phyloP scores from a whole-genome alignment of 2,113 vertebrate species.

The Ammodytes dubius region DNA sequence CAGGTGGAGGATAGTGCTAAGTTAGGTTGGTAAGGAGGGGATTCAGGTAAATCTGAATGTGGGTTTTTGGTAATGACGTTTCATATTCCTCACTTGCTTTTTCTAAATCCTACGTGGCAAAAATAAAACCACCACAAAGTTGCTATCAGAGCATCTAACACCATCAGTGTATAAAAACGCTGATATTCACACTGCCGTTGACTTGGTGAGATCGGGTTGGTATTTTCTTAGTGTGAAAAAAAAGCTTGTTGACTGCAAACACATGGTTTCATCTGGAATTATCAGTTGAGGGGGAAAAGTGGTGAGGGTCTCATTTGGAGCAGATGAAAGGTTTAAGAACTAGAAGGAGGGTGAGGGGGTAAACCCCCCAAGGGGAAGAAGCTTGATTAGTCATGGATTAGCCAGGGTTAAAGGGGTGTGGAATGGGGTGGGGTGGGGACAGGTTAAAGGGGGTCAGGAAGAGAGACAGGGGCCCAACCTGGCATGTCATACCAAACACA shows the following conservation, averaged over 20 bases:
- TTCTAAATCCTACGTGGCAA: no score
- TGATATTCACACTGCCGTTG: background rate
- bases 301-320: conserved; percentile 62
- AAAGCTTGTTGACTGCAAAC: background rate
- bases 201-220: background rate
- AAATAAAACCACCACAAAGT: background rate
- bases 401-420: conserved; percentile 9
- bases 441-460: conserved; percentile 27
- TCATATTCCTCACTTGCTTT: background rate
- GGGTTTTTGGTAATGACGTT: no score
- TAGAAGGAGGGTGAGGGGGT: conserved; percentile 48
- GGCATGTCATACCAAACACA: conserved; percentile 17
- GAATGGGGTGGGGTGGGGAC: conserved; percentile 30
- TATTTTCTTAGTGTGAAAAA: background rate
- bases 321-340: conserved; percentile 73
- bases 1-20: no score
- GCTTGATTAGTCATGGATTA: conserved; percentile 68
- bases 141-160: background rate
- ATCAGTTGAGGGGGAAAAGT: conserved; percentile 28
- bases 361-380: conserved; percentile 21
- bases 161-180: background rate
- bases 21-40: no score
- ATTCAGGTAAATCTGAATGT: no score
- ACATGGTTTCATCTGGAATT: background rate
- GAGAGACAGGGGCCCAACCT: conserved; percentile 23